phyloP scores from a whole-genome alignment of 2,797 vertebrate genomes.

The Tarsius wallacei region DNA sequence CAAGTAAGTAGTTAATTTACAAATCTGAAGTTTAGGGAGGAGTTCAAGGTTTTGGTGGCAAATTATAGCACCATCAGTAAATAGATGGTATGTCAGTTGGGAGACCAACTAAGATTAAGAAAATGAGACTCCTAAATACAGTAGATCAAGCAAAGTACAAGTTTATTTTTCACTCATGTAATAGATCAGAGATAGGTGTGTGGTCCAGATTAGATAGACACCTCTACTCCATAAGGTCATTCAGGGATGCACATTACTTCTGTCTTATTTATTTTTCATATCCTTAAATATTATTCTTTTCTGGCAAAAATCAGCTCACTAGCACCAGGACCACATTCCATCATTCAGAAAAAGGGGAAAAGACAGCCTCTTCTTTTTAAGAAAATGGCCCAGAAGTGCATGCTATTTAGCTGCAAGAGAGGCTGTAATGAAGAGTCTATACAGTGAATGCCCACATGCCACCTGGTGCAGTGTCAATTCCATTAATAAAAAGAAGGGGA shows the following conservation, averaged over 20 bases:
- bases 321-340: neutral
- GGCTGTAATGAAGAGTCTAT: neutral
- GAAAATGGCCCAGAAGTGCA: neutral
- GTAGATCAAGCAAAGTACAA: neutral
- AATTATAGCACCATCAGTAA: neutral
- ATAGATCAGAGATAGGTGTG: neutral
- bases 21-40: neutral
- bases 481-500: neutral
- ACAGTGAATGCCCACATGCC: neutral
- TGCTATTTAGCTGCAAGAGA: neutral
- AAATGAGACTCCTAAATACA: neutral
- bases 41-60: neutral
- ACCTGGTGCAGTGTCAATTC: neutral
- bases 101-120: neutral
- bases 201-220: neutral
- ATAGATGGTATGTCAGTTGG: neutral
- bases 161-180: neutral
- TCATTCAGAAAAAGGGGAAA: neutral
- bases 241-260: neutral
- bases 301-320: neutral
- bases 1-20: neutral
- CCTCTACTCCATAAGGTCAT: neutral
- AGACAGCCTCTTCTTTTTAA: neutral
- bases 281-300: slow-evolving; percentile 3
- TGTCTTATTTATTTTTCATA: neutral